Evolutionary conservation across 2,113 vertebrate species (phyloP).

Genomic region (Bubalus kerabau): DNA sequence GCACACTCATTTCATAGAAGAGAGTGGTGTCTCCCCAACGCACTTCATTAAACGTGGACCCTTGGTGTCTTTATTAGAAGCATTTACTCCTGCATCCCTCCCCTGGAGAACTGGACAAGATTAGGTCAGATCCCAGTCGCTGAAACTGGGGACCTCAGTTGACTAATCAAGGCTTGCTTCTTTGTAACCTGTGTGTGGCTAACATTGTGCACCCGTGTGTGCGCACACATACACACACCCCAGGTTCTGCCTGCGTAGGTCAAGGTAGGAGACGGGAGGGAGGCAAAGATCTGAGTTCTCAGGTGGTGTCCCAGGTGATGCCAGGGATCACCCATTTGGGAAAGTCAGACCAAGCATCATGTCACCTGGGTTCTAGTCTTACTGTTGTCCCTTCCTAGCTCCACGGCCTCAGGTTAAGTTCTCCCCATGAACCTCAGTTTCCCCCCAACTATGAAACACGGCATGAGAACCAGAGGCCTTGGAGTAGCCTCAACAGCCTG

Average conservation of each 20-base stretch:
- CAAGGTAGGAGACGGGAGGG: fast-evolving
- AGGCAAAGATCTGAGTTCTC: not conserved
- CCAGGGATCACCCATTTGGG: not conserved
- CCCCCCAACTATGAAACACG: not conserved
- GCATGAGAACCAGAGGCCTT: not conserved
- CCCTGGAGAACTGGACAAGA: not conserved
- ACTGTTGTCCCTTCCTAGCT: not conserved
- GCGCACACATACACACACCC: not conserved
- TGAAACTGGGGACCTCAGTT: not conserved
- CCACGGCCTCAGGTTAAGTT: not conserved
- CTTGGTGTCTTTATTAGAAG: not conserved
- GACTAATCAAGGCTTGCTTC: not conserved
- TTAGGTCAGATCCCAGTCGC: not conserved
- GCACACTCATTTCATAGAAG: not conserved
- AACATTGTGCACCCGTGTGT: not conserved
- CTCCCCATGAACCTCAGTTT: not conserved
- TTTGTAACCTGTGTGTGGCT: not conserved
- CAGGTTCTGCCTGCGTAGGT: not conserved
- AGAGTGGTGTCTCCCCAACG: not conserved
- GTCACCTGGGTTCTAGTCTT: not conserved
- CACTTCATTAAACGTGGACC: not conserved
- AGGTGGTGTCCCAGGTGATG: too few species aligned
- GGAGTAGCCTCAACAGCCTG: not conserved
- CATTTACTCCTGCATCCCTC: not conserved
- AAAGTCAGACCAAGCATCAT: too few species aligned